Base-by-base conservation (phyloP, 1,140 invertebrate genomes). In the Drosophila jambulina region DNA sequence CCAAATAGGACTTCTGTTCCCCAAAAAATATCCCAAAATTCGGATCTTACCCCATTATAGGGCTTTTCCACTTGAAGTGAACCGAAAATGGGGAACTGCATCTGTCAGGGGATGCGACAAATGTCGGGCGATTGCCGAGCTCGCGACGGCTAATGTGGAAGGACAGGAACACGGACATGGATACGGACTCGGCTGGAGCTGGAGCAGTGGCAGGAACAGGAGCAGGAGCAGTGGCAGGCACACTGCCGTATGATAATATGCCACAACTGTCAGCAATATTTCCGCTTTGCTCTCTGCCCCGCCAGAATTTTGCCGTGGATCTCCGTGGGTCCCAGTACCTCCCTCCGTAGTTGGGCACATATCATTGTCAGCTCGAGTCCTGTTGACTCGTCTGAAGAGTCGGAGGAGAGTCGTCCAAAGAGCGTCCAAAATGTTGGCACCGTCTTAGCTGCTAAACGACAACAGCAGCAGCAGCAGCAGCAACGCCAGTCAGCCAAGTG, bases 221-320 rank as follows among this genome's bases (percentile, higher is more conserved):
- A 34, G 29, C n/a, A 13, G n/a, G 6, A 36, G 19, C 32, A 17
- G 51, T 23, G 15, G 32, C 32, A 56, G 53, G 36, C 53, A 78
- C 71, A 69, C 29, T 60, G 64, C 40, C 61, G 71, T 77, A 88
- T 87, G 84, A 87, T 87, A 87, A 87, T 87, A 83, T 87, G 83
- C 83, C 83, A 87, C 83, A 87, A 88, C 84, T 88, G 83, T 87
- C 83, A 87, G 82, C 83, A 87, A 88, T 87, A 83, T 88, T 87
- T 88, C 80, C 83, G 77, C 67, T 69, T 58, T 40, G 43, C 62
- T 27, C 65, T 29, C 36, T 19, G 61, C 21, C 46, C 45, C 46
- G 21, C 51, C 23, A 56, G 34, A 38, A 25, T 56, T 56, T 38
- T 38, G n/a, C 34, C 23, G 21, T 21, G 21, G 53, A 36, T 56